Percentiles rank a stretch among this genome's conserved stretches.
These are phyloP conservation scores for Watsonalla cultraria DNA, from an alignment of 2,888 invertebrate species.

Conservation along the genomic window DNA sequence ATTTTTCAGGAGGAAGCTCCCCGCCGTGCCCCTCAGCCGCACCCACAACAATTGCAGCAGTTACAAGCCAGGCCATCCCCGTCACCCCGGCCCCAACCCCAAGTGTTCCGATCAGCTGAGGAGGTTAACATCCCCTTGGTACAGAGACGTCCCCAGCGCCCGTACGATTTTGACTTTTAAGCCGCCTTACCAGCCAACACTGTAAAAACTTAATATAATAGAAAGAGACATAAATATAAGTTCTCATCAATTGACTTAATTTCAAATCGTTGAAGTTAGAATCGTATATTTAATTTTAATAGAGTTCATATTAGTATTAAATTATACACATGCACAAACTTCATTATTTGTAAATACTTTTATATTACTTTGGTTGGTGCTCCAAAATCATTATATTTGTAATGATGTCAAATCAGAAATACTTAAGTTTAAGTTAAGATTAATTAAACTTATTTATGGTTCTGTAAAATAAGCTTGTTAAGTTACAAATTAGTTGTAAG, in stretches of 20 bases:
- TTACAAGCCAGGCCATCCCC: slow-evolving; percentile 33
- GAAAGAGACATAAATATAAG: background rate
- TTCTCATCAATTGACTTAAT: too few species aligned
- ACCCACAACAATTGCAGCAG: slow-evolving; percentile 31
- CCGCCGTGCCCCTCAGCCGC: slow-evolving; percentile 37
- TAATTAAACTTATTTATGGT: slow-evolving; percentile 59
- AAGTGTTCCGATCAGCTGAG: slow-evolving; percentile 91
- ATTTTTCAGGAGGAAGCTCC: slow-evolving; percentile 45
- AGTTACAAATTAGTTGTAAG: slow-evolving; percentile 77
- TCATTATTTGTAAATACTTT: slow-evolving; percentile 10
- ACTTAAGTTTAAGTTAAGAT: slow-evolving; percentile 36
- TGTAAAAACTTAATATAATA: background rate
- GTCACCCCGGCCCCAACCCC: slow-evolving; percentile 64
- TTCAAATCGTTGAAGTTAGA: too few species aligned
- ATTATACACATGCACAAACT: background rate
- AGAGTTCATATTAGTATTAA: too few species aligned
- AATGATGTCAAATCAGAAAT: background rate
- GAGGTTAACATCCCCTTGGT: slow-evolving; percentile 92
- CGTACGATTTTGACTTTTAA: slow-evolving; percentile 69
- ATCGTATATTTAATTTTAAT: too few species aligned
- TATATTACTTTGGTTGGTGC: slow-evolving; percentile 11
- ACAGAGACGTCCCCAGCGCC: slow-evolving; percentile 84
- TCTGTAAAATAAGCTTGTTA: slow-evolving; percentile 56
- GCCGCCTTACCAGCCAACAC: slow-evolving; percentile 5
- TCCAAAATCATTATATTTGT: slow-evolving; percentile 4